These are phyloP conservation scores for Musca vetustissima DNA, from an alignment of 1,140 invertebrate genomes.

Conservation along the genomic window DNA sequence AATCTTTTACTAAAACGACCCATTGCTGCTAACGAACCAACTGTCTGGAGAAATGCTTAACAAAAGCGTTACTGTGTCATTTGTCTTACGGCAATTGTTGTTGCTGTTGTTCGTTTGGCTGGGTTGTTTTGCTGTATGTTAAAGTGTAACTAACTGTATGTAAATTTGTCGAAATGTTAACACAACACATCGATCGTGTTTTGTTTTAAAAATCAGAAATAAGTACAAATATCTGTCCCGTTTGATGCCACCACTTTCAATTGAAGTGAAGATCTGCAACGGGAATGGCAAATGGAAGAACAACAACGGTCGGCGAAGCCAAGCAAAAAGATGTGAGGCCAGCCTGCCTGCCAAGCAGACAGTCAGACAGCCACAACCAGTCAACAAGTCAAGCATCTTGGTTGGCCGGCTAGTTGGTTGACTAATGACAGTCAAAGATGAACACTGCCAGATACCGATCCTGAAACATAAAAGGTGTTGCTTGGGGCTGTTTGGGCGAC, in stretches of 20 bases:
- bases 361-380: background rate
- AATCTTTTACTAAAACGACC: too few relatives aligned
- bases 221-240: too few relatives aligned
- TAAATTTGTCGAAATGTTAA: constrained; percentile 24
- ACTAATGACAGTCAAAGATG: constrained; percentile 24
- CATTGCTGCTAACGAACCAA: too few relatives aligned
- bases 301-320: background rate
- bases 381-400: constrained; percentile 5
- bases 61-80: constrained; percentile 9
- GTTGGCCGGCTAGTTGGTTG: constrained; percentile 7
- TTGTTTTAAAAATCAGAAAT: background rate
- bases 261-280: background rate
- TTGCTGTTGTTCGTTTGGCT: background rate
- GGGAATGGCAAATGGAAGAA: constrained; percentile 1
- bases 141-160: constrained; percentile 23
- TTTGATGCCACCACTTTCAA: too few relatives aligned
- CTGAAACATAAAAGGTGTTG: constrained; percentile 19
- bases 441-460: constrained; percentile 16
- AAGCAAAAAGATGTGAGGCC: background rate
- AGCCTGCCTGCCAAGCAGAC: background rate
- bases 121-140: constrained; percentile 5
- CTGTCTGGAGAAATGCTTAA: too few relatives aligned
- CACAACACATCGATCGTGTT: constrained; percentile 23
- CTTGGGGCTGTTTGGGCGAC: background rate
- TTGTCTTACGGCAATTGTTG: background rate